Conservation (phyloP, 1,140 invertebrate species). For the Elymnias hypermnestra region DNA sequence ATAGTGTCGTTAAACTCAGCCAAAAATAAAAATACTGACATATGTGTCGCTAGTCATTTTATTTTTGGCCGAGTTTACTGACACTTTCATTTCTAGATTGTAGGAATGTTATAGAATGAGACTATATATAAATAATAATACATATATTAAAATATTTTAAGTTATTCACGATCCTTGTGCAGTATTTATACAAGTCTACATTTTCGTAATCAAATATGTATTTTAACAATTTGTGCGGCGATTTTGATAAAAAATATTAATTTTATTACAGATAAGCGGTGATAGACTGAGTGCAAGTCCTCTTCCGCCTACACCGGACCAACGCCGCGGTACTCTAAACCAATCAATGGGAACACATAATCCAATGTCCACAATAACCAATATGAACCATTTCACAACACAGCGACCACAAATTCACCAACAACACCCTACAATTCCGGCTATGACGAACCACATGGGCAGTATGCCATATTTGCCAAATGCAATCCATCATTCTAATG, state of each 20-base stretch:
- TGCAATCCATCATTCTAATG: constrained; percentile 29
- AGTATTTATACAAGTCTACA: too few relatives aligned
- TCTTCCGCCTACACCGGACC: constrained; percentile 38
- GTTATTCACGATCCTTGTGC: too few relatives aligned
- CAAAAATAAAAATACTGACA: too few relatives aligned
- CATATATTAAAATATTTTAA: too few relatives aligned
- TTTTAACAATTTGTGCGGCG: neutral
- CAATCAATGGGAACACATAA: constrained; percentile 5
- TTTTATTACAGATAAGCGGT: constrained; percentile 40
- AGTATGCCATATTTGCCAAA: constrained; percentile 59
- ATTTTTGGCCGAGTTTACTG: too few relatives aligned
- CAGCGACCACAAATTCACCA: constrained; percentile 39
- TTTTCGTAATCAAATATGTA: too few relatives aligned
- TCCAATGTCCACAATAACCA: constrained; percentile 20
- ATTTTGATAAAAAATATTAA: neutral
- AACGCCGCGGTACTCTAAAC: constrained; percentile 40
- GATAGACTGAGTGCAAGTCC: constrained; percentile 55
- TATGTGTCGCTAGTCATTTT: too few relatives aligned
- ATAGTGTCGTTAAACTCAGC: too few relatives aligned
- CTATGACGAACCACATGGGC: constrained; percentile 35
- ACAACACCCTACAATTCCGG: constrained; percentile 30
- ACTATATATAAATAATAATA: too few relatives aligned
- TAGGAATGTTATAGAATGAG: too few relatives aligned
- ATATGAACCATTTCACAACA: constrained; percentile 30
- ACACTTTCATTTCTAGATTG: too few relatives aligned